Evolutionary conservation across 2,797 vertebrate genomes (phyloP), one percentile per base, ranked within the genome.

Genomic region (Cygnus olor): DNA sequence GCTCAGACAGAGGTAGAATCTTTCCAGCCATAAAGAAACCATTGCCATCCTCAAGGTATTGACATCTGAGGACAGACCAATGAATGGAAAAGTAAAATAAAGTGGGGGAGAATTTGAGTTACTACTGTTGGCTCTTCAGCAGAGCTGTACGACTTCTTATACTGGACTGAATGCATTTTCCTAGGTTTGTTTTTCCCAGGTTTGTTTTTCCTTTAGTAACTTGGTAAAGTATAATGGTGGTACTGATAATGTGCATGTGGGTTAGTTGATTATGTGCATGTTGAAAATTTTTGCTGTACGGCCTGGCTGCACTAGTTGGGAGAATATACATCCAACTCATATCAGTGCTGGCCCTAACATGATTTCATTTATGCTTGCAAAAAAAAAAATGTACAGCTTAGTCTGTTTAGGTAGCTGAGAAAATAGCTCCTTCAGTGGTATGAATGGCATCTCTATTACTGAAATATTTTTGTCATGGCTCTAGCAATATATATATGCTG

Each of bases 321-420:
- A 92, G n/a, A 94, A 58, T 51, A 70, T 8, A 42, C 25, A 16
- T 49, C 22, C 54, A 80, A 66, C 24, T 89, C 45, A 3, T 53
- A 58, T 63, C 42, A 63, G 17, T 65, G 58, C 79, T 94, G 60
- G 36, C 44, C 63, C 49, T 69, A 54, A 74, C 38, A 61, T 70
- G 63, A 64, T 73, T 86, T 88, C 47, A 90, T 47, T 88, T 89
- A 82, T 68, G 14, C 76, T 76, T 83, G 32, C 4, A 11, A 47
- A 65, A 65, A 34, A 51, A 64, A 22, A 72, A 16, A 32, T 61
- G 30, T 9, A 64, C 40, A 88, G 56, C 70, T 85, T 78, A 74
- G 32, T 85, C 74, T 87, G 80, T 94, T 95, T 93, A 89, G 85
- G 91, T 93, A 78, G 28, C 81, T 83, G 72, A 88, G 64, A 93